Percentiles rank a stretch among this genome's conserved stretches.
These are phyloP conservation scores for Sorex araneus DNA, from an alignment of 2,113 vertebrate species.

Conservation along the genomic window DNA sequence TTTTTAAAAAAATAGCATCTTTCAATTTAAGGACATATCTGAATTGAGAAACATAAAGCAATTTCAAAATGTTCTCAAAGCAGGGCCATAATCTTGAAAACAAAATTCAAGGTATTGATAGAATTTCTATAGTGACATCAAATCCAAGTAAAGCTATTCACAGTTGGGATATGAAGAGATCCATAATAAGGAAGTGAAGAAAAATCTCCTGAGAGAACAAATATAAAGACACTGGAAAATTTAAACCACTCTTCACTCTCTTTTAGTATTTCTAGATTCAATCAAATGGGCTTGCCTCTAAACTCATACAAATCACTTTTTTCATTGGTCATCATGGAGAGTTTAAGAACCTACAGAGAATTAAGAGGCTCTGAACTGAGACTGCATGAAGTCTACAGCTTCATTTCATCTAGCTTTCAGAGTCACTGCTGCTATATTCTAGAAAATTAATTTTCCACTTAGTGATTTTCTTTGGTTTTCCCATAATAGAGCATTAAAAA, in stretches of 20 bases:
- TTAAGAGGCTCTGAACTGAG: conserved; percentile 75
- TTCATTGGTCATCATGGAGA: conserved; percentile 31
- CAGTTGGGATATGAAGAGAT: not conserved
- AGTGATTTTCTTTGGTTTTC: conserved; percentile 80
- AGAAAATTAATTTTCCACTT: conserved; percentile 83
- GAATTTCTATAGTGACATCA: no score
- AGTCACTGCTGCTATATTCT: conserved; percentile 63
- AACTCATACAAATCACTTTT: conserved; percentile 64
- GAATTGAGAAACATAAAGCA: not conserved
- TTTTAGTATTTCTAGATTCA: conserved; percentile 48
- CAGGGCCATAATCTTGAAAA: conserved; percentile 36
- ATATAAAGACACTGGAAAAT: conserved; percentile 29
- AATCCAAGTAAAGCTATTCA: conserved; percentile 31
- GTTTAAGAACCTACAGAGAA: conserved; percentile 67
- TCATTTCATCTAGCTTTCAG: conserved; percentile 66
- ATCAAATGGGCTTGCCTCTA: conserved; percentile 5
- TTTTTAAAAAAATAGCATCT: not conserved
- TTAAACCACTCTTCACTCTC: conserved; percentile 1
- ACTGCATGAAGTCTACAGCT: conserved; percentile 70
- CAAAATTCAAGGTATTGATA: not conserved
- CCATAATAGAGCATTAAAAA: conserved; percentile 74
- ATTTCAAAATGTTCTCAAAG: not conserved
- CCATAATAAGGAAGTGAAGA: not conserved
- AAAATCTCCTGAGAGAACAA: not conserved
- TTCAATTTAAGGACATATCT: not conserved